These are phyloP conservation scores for Tenebrio molitor DNA, from an alignment of 1,140 invertebrate species.

Conservation along the genomic window DNA sequence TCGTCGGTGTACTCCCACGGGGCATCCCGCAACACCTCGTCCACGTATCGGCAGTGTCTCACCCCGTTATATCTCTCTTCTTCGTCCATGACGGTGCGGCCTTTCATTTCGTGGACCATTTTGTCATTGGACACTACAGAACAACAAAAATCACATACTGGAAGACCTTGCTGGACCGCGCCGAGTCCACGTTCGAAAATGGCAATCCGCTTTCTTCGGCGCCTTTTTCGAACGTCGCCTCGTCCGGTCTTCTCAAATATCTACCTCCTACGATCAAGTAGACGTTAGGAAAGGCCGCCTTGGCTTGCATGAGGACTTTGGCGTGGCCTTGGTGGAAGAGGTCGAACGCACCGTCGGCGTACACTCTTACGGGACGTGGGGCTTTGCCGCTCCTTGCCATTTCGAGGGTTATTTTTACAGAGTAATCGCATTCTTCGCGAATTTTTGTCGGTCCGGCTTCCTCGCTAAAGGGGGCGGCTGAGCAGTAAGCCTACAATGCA, in stretches of 20 bases:
- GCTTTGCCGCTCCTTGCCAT: conserved; percentile 84
- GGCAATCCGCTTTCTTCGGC: too few relatives aligned
- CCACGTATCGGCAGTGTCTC: conserved; percentile 98
- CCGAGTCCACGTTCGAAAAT: neutral
- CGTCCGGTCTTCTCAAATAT: too few relatives aligned
- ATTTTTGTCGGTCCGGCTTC: conserved; percentile 86
- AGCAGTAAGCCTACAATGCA: conserved; percentile 79
- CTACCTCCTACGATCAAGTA: conserved; percentile 98
- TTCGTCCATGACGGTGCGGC: conserved; percentile 97
- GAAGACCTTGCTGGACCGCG: too few relatives aligned
- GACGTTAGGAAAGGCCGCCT: conserved; percentile 96
- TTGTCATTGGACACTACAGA: conserved; percentile 89
- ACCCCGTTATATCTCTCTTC: conserved; percentile 97
- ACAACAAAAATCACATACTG: conserved; percentile 6
- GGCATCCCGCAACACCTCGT: conserved; percentile 95
- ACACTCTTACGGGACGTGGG: conserved; percentile 87
- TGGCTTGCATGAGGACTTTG: conserved; percentile 96
- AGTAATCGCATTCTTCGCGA: conserved; percentile 86
- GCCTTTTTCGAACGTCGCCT: too few relatives aligned
- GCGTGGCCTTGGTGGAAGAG: conserved; percentile 98
- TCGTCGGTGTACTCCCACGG: conserved; percentile 95
- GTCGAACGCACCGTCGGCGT: conserved; percentile 98
- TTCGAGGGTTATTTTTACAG: conserved; percentile 84
- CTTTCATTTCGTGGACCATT: conserved; percentile 91
- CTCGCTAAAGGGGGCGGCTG: conserved; percentile 90